A percentile compares a stretch with the other conserved stretches of the same genome.
phyloP scores from a whole-genome alignment of 2,888 invertebrate species.

The Drosophila incognita region DNA sequence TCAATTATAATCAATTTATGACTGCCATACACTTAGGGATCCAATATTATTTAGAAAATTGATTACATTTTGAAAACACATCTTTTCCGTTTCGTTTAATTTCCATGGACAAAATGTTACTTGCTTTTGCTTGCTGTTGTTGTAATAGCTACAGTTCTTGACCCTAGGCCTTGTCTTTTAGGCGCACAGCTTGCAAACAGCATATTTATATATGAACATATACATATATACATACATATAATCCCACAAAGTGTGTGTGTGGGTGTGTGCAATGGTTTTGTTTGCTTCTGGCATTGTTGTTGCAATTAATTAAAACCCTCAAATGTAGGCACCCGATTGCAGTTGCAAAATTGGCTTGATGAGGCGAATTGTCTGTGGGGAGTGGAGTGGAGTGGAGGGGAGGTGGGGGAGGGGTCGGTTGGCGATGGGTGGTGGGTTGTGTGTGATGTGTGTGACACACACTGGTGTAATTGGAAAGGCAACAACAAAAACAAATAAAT shows the following conservation, averaged over 20 bases:
- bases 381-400: neutral
- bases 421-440: neutral
- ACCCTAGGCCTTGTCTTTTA: constrained; percentile 19
- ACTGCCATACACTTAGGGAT: neutral
- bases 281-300: constrained; percentile 68
- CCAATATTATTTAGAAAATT: constrained; percentile 5
- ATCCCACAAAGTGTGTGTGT: constrained; percentile 4
- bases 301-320: constrained; percentile 78
- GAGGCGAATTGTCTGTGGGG: constrained; percentile 7
- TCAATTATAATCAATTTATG: neutral
- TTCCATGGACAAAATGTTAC: constrained; percentile 54
- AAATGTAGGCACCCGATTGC: constrained; percentile 68
- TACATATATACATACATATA: neutral
- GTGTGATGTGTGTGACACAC: neutral
- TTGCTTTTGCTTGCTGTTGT: constrained; percentile 24
- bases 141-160: constrained; percentile 59
- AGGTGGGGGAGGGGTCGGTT: neutral
- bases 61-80: constrained; percentile 33
- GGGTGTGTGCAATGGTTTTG: constrained; percentile 52
- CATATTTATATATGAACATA: neutral
- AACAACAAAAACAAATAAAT: constrained; percentile 60
- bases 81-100: constrained; percentile 64
- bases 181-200: neutral
- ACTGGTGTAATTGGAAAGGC: constrained; percentile 40
- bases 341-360: constrained; percentile 41